Evolutionary conservation across 2,888 invertebrate genomes (phyloP), one percentile per base, ranked within the genome.

Genomic region (Malacosoma neustria): DNA sequence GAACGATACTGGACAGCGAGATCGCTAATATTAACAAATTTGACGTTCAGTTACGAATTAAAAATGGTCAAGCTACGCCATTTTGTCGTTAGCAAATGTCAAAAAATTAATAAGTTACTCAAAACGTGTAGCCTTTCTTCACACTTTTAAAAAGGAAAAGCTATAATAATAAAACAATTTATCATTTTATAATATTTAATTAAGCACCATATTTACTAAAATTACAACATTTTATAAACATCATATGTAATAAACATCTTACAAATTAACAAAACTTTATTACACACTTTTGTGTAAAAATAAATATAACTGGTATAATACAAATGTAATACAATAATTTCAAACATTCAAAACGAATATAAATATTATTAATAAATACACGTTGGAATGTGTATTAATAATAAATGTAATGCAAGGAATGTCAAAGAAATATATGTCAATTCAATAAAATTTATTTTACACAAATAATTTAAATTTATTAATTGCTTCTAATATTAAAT

Each of bases 201-300:
- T 22, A 77, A 82, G 81, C 81, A 81, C 80, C 81, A 70, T 66
- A 60, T 4, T 9, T 67, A 64, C 54, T 55, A 54, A 62, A 71
- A 71, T 65, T 73, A 73, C 68, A 68, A 58, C 63, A 62, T 57
- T 48, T 57, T 61, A n/a, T n/a, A n/a, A n/a, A n/a, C n/a, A n/a
- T n/a, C n/a, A n/a, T n/a, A n/a, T n/a, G n/a, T n/a, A n/a, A n/a
- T n/a, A 72, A 68, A 72, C 50, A 54, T 70, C 58, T 71, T 67
- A 70, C 41, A 62, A 51, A 61, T 53, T 64, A 74, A 73, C 70
- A 71, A 56, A 62, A 61, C 50, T 47, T 54, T 46, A 50, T 52
- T 41, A 47, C 36, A 54, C 41, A 45, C 41, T 40, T 39, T 40
- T 38, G 41, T 3, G 3, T 3, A 22, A 22, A 6, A 22, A 22